Percentiles rank a stretch among this genome's conserved stretches.
These are phyloP conservation scores for Scytalopus superciliaris DNA, from an alignment of 2,113 vertebrate genomes.

Conservation along the genomic window DNA sequence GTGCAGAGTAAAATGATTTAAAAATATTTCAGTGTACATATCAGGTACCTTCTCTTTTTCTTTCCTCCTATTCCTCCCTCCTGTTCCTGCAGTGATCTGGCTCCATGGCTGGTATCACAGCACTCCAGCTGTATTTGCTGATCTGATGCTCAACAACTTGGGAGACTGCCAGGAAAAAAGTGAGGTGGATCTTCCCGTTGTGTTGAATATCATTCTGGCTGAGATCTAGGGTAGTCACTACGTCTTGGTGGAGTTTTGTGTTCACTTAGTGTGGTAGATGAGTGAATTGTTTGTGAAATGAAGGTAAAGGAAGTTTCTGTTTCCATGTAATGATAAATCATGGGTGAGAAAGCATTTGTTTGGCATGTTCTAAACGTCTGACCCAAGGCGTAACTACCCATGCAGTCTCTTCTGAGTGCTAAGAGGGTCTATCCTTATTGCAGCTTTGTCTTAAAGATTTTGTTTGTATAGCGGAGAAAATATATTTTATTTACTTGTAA, in stretches of 20 bases:
- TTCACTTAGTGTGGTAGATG: not conserved
- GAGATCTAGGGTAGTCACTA: not conserved
- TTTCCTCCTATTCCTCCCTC: not conserved
- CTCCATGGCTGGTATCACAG: not conserved
- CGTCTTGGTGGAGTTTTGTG: not conserved
- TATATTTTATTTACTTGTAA: not conserved
- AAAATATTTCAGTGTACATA: not conserved
- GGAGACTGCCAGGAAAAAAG: not conserved
- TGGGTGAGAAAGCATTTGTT: not conserved
- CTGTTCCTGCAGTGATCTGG: not conserved
- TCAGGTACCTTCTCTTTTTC: not conserved
- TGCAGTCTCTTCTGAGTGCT: not conserved
- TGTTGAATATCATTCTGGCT: not conserved
- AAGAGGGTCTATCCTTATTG: not conserved
- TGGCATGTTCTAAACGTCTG: not conserved
- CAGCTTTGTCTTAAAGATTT: not conserved
- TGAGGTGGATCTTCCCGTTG: not conserved
- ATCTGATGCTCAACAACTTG: not conserved
- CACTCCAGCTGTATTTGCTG: slow-evolving; percentile 28
- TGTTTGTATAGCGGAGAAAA: not conserved
- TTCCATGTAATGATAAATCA: not conserved
- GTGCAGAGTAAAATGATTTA: not conserved
- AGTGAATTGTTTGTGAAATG: not conserved
- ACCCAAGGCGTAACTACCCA: not conserved
- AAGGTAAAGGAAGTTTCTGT: not conserved